Base-by-base conservation (phyloP, 2,888 invertebrate species). In the Volucella inanis region DNA sequence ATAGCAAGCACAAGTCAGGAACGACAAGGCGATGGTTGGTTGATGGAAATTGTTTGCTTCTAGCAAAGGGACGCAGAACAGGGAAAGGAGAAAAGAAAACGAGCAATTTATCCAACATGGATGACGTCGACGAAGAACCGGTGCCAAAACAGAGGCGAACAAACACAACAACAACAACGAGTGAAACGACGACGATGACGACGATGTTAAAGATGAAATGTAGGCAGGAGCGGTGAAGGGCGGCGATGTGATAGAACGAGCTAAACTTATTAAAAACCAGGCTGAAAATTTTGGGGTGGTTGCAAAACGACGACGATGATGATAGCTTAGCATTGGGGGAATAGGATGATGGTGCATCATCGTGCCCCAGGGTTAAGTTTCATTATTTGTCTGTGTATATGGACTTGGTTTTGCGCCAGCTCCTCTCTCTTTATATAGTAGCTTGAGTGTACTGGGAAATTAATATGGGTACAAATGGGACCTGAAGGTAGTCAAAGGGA, bases 181-280 rank as follows among this genome's bases (percentile, higher is more conserved):
- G 57, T 62, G 61, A 59, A 72, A 85, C 64, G 67, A 76, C 57
- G 59, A 18, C 1, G 61, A 52, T 14, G 54, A 55, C n/a, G 54
- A 55, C 15, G 38, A 50, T 45, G 59, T 49, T 22, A 55, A 59
- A 14, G 59, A 57, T 18, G 61, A 1, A 15, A 52, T 15, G 55
- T 22, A 6, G 45, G 43, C 6, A 41, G 14, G 39, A 61, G 9
- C 31, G 67, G 62, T 15, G 22, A 22, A 64, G 57, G 68, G 45
- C 59, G 71, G 12, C 31, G 80, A 76, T 81, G 76, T 76, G 87
- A 77, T 84, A 80, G 84, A 84, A 80, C 79, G 80, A 87, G 70
- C 81, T 86, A 87, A 87, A 87, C 87, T 87, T 86, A 86, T 86
- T 87, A 87, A 87, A 87, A 87, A 82, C 78, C 77, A 67, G 79